These are phyloP conservation scores for Drosophila persimilis DNA, from an alignment of 1,140 invertebrate species.

Conservation along the genomic window DNA sequence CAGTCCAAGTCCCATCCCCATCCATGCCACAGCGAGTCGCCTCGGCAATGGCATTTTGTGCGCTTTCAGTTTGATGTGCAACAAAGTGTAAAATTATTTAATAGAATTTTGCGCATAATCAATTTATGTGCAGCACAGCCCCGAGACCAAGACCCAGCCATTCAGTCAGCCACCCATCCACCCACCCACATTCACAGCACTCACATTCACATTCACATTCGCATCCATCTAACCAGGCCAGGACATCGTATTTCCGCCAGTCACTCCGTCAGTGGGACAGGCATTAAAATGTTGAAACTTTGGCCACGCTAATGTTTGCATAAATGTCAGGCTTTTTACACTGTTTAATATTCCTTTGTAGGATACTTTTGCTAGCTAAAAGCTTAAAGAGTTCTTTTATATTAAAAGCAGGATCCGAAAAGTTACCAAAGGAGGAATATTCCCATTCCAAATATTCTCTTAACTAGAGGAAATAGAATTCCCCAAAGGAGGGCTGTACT, in stretches of 20 bases:
- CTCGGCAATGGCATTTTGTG: constrained; percentile 69
- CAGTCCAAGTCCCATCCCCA: constrained; percentile 1
- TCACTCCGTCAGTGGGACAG: constrained; percentile 21
- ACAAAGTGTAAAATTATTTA: constrained; percentile 82
- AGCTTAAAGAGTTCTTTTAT: background rate
- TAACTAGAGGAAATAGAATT: too few species aligned
- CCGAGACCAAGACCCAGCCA: constrained; percentile 7
- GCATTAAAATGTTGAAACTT: constrained; percentile 47
- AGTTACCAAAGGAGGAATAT: too few species aligned
- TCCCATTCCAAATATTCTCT: too few species aligned
- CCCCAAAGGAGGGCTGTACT: too few species aligned
- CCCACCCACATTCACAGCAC: constrained; percentile 22
- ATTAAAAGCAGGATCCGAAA: too few species aligned
- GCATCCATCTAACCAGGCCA: constrained; percentile 20
- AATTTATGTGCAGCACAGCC: constrained; percentile 77
- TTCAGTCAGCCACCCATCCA: constrained; percentile 18
- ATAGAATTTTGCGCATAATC: constrained; percentile 82
- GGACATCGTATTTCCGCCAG: constrained; percentile 9
- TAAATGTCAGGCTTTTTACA: constrained; percentile 30
- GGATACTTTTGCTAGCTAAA: background rate
- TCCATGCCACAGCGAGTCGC: constrained; percentile 17
- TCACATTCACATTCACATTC: constrained; percentile 7
- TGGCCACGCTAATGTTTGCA: constrained; percentile 38
- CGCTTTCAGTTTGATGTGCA: constrained; percentile 77
- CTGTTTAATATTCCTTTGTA: constrained; percentile 38